Percentiles rank a stretch among this genome's conserved stretches.
Conservation (phyloP, 2,888 invertebrate genomes). For the Clanis bilineata region DNA sequence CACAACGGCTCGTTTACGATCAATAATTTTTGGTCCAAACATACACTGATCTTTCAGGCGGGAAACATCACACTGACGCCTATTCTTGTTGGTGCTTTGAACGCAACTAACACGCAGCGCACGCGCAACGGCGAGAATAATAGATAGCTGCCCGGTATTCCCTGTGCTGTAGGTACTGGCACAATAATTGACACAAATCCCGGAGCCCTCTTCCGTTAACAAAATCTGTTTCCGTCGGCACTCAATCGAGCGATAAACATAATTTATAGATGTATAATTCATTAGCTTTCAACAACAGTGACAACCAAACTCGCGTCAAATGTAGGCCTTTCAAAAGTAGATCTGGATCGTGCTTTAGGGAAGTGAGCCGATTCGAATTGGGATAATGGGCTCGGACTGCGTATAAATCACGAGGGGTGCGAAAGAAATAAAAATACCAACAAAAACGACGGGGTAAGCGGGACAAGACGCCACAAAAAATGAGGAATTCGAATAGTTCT, state of each 20-base stretch:
- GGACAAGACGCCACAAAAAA: slow-evolving; percentile 57
- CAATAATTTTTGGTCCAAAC: slow-evolving; percentile 45
- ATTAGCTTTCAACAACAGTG: slow-evolving; percentile 20
- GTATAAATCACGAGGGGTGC: slow-evolving; percentile 71
- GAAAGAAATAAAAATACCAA: slow-evolving; percentile 50
- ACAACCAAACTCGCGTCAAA: slow-evolving; percentile 42
- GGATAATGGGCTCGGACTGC: slow-evolving; percentile 54
- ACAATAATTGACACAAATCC: slow-evolving; percentile 61
- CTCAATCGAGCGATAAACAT: slow-evolving; percentile 64
- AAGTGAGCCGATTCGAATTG: slow-evolving; percentile 52
- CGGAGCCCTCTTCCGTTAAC: slow-evolving; percentile 62
- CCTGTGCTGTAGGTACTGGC: slow-evolving; percentile 35
- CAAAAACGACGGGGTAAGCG: slow-evolving; percentile 38
- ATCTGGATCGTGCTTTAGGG: slow-evolving; percentile 63
- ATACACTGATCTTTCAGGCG: slow-evolving; percentile 46
- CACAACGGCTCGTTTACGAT: slow-evolving; percentile 56
- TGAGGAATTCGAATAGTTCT: slow-evolving; percentile 35
- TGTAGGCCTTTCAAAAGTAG: slow-evolving; percentile 70
- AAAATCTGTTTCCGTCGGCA: slow-evolving; percentile 67
- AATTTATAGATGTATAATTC: slow-evolving; percentile 56
- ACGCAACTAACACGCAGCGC: slow-evolving; percentile 73
- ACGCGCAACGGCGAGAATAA: slow-evolving; percentile 68
- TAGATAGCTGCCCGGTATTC: slow-evolving; percentile 55
- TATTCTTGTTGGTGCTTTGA: slow-evolving; percentile 73
- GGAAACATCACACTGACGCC: slow-evolving; percentile 63